Percentiles rank a stretch among this genome's conserved stretches.
Evolutionary conservation across 1,140 invertebrate species (phyloP).

Genomic region (Battus philenor): DNA sequence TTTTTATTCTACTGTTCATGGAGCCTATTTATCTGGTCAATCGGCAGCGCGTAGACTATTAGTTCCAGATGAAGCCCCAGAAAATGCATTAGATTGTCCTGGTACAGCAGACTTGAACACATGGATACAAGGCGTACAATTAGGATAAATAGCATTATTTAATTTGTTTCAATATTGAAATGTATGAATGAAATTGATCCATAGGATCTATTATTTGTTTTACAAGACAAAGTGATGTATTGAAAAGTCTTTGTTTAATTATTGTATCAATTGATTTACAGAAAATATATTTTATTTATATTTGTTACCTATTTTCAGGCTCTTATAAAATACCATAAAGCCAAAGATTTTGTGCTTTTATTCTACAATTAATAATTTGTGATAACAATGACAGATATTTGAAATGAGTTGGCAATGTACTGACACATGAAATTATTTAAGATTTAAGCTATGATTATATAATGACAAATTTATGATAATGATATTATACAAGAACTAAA

Average conservation of each 20-base stretch:
- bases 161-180: slow-evolving; percentile 6
- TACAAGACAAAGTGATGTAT: slow-evolving; percentile 13
- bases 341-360: slow-evolving; percentile 15
- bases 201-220: slow-evolving; percentile 11
- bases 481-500: no score
- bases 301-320: no score
- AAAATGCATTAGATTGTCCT: slow-evolving; percentile 80
- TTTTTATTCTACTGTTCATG: slow-evolving; percentile 96
- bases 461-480: no score
- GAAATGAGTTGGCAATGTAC: no score
- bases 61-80: slow-evolving; percentile 76
- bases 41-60: slow-evolving; percentile 87
- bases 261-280: background rate
- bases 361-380: background rate
- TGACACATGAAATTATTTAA: no score
- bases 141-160: slow-evolving; percentile 38
- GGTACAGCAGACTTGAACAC: slow-evolving; percentile 87
- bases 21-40: slow-evolving; percentile 92
- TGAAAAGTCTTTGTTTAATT: slow-evolving; percentile 4
- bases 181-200: slow-evolving; percentile 13
- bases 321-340: slow-evolving; percentile 1
- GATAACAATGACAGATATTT: background rate
- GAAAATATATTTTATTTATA: slow-evolving; percentile 6
- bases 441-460: no score
- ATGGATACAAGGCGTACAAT: slow-evolving; percentile 86